A percentile compares a stretch with the other conserved stretches of the same genome.
These are phyloP conservation scores for Dinoponera quadriceps DNA, from an alignment of 1,140 invertebrate species.

Conservation along the genomic window DNA sequence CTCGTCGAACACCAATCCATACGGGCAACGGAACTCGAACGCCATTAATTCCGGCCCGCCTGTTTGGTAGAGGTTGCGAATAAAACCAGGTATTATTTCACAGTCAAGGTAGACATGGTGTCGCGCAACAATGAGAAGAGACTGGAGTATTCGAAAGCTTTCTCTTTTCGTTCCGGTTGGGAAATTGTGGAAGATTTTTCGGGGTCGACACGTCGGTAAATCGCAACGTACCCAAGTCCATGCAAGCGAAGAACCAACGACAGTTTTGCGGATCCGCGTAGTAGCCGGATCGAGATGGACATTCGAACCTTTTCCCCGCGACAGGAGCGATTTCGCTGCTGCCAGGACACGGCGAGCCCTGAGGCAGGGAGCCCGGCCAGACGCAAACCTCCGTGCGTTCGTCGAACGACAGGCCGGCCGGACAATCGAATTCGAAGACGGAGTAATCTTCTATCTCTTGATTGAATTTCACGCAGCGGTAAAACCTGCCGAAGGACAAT, in stretches of 20 bases:
- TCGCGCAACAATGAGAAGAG: slow-evolving; percentile 4
- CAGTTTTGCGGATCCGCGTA: slow-evolving; percentile 94
- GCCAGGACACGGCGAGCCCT: slow-evolving; percentile 90
- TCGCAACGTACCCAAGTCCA: slow-evolving; percentile 88
- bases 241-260: slow-evolving; percentile 94
- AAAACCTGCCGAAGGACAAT: slow-evolving; percentile 87
- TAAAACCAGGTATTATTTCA: background rate
- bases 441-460: slow-evolving; percentile 91
- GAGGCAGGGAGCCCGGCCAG: slow-evolving; percentile 91
- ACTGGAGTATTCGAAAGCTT: too few relatives aligned
- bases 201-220: slow-evolving; percentile 57
- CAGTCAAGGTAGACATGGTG: background rate
- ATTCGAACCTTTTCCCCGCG: slow-evolving; percentile 87
- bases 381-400: slow-evolving; percentile 92
- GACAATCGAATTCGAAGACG: slow-evolving; percentile 94
- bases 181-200: background rate
- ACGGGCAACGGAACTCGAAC: slow-evolving; percentile 94
- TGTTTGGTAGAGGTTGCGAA: slow-evolving; percentile 46
- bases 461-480: slow-evolving; percentile 93
- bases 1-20: slow-evolving; percentile 92
- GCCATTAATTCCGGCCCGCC: slow-evolving; percentile 86
- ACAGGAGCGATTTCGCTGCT: slow-evolving; percentile 92
- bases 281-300: slow-evolving; percentile 88
- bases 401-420: slow-evolving; percentile 92
- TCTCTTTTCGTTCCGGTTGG: background rate